A percentile compares a stretch with the other conserved stretches of the same genome.
These are phyloP conservation scores for Tachysurus vachellii DNA, from an alignment of 2,113 vertebrate genomes.

Conservation along the genomic window DNA sequence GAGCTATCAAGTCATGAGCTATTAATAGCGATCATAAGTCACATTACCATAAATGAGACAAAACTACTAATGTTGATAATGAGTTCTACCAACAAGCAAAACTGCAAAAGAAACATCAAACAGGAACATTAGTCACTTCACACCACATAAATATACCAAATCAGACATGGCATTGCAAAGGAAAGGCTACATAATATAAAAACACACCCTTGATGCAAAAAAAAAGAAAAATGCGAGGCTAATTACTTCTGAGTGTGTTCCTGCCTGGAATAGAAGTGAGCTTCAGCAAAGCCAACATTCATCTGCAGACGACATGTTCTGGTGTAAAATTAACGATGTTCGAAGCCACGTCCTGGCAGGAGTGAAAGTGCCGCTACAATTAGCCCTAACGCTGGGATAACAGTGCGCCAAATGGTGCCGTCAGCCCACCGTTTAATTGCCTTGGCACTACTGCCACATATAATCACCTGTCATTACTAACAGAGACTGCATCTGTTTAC, in stretches of 20 bases:
- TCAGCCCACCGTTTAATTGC: constrained; percentile 88
- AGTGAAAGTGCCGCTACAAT: constrained; percentile 73
- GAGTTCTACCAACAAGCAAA: not conserved
- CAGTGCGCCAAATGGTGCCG: constrained; percentile 85
- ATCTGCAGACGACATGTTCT: constrained; percentile 62
- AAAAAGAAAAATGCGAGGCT: constrained; percentile 17
- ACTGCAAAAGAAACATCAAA: constrained; percentile 5
- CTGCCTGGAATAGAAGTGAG: constrained; percentile 43
- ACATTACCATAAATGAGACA: not conserved
- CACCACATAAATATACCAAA: constrained; percentile 11
- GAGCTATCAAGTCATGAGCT: not conserved
- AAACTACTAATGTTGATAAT: not conserved
- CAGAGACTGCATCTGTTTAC: constrained; percentile 87
- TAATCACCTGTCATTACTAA: constrained; percentile 92
- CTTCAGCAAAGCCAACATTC: constrained; percentile 49
- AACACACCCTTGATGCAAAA: constrained; percentile 1
- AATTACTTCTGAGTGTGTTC: constrained; percentile 38
- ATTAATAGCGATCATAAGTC: not conserved
- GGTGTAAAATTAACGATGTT: constrained; percentile 71
- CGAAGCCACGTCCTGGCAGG: constrained; percentile 70
- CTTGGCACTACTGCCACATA: constrained; percentile 83
- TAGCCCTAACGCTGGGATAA: constrained; percentile 78
- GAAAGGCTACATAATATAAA: not conserved
- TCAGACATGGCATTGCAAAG: not conserved
- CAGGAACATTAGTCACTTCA: constrained; percentile 17